Conservation (phyloP, 2,797 vertebrate species). For the Vultur gryphus region DNA sequence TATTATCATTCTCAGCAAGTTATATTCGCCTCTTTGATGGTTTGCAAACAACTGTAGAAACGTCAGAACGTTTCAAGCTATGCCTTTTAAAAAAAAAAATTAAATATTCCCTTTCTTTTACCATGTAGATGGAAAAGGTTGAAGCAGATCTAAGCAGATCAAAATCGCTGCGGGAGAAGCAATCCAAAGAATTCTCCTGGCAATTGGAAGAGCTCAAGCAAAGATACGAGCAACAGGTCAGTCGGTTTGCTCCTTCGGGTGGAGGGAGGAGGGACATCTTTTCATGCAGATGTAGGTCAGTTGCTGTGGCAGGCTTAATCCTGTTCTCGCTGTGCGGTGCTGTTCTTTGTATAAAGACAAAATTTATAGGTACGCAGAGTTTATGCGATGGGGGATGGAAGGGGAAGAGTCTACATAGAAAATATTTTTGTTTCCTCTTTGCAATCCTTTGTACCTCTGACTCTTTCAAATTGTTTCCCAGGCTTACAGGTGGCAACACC, state of each 20-base stretch:
- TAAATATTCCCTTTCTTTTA: slow-evolving; percentile 74
- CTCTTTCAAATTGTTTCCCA: not conserved
- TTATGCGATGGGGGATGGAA: not conserved
- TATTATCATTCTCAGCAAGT: not conserved
- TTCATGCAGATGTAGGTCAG: not conserved
- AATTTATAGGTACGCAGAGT: not conserved
- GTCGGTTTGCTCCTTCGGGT: slow-evolving; percentile 61
- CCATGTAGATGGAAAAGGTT: slow-evolving; percentile 88
- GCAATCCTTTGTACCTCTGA: not conserved
- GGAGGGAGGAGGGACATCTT: not conserved
- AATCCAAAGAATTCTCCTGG: slow-evolving; percentile 85
- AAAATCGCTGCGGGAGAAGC: slow-evolving; percentile 88
- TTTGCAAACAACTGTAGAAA: slow-evolving; percentile 24
- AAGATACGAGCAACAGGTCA: slow-evolving; percentile 88
- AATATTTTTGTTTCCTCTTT: not conserved
- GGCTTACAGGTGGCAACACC: slow-evolving; percentile 38
- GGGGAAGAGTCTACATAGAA: not conserved
- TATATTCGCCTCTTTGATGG: not conserved
- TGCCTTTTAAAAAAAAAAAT: not conserved
- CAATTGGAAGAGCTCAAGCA: slow-evolving; percentile 84
- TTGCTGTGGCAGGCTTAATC: not conserved
- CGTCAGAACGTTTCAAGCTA: not conserved
- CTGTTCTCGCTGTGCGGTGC: not conserved
- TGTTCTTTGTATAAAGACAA: not conserved
- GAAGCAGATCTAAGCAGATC: slow-evolving; percentile 88